Conservation (phyloP, 2,113 vertebrate genomes). For the Odontesthes bonariensis region DNA sequence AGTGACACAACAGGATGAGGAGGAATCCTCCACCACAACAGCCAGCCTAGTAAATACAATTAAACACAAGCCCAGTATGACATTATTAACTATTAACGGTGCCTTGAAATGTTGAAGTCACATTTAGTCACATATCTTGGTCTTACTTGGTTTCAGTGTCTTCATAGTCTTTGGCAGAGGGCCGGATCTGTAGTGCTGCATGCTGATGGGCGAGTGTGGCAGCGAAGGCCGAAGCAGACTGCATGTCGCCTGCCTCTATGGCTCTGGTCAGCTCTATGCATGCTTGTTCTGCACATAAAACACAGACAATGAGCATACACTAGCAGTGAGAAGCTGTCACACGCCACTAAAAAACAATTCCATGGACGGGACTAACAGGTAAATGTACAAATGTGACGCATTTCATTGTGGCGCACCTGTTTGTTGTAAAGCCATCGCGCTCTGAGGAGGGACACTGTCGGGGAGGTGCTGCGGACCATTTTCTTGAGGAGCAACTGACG, state of each 20-base stretch:
- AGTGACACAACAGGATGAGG: conserved; percentile 87
- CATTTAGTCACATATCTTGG: neutral
- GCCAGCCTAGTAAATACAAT: conserved; percentile 78
- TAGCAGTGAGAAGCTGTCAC: neutral
- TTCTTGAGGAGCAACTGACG: conserved; percentile 46
- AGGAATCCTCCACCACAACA: conserved; percentile 89
- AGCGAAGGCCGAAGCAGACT: conserved; percentile 81
- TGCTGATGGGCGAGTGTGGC: conserved; percentile 82
- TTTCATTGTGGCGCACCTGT: conserved; percentile 51
- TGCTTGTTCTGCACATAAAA: conserved; percentile 82
- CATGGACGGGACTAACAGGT: neutral
- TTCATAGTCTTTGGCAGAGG: conserved; percentile 77
- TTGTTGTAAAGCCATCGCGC: conserved; percentile 45
- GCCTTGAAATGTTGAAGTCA: neutral
- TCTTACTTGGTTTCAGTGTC: conserved; percentile 86
- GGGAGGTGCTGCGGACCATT: conserved; percentile 19
- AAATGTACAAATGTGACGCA: neutral
- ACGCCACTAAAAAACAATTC: neutral
- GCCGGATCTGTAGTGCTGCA: conserved; percentile 81
- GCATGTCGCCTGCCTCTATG: conserved; percentile 86
- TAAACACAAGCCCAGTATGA: neutral
- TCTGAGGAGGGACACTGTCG: conserved; percentile 17
- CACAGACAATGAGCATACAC: conserved; percentile 26
- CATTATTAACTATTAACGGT: neutral
- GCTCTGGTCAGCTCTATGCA: conserved; percentile 82